phyloP scores from a whole-genome alignment of 2,113 vertebrate genomes.

The Cacatua alba region DNA sequence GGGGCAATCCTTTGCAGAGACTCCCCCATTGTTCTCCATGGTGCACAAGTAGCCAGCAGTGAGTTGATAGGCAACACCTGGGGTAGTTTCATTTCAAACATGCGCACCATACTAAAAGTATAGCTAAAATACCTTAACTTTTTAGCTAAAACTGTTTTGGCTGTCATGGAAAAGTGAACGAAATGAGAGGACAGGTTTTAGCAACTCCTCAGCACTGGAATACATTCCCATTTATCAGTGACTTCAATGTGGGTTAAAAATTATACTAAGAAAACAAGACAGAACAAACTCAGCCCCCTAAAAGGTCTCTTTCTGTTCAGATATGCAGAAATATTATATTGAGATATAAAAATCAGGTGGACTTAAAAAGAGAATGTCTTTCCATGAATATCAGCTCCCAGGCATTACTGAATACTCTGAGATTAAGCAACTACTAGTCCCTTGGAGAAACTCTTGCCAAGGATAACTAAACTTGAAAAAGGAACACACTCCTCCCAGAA shows the following conservation, averaged over 20 bases:
- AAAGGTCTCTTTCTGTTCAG: neutral
- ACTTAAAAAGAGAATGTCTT: neutral
- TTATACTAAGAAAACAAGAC: neutral
- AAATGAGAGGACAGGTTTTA: neutral
- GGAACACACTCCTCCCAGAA: neutral
- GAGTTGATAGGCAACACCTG: neutral
- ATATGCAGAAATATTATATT: neutral
- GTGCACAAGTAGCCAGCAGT: rapidly evolving
- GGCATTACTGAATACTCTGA: neutral
- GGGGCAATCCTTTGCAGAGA: neutral
- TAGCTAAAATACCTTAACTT: neutral
- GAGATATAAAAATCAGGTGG: neutral
- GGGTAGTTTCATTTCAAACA: neutral
- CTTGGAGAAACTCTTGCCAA: neutral
- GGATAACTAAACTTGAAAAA: neutral
- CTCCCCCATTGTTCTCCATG: neutral
- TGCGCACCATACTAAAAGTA: neutral
- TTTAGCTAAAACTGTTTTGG: neutral
- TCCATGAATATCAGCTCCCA: neutral
- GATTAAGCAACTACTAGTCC: neutral
- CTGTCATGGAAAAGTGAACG: neutral
- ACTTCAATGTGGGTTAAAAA: neutral
- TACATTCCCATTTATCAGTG: neutral
- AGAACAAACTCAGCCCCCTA: neutral
- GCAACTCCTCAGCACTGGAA: neutral